Evolutionary conservation across 37 sponge, comb jelly and placozoan genomes (phyloP).

Genomic region (Beroe ovata): DNA sequence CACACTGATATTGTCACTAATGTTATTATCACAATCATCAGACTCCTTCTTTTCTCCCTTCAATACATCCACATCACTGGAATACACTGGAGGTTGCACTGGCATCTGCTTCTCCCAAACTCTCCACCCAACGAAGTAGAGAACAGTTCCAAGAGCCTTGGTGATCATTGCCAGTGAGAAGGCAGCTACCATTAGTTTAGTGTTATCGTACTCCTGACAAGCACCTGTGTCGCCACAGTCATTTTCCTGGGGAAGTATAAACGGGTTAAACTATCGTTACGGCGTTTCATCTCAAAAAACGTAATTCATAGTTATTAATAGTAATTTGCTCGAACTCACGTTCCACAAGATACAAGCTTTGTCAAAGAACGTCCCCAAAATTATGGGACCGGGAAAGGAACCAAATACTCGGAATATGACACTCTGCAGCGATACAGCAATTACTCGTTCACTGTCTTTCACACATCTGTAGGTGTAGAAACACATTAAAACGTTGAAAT

Average conservation of each 20-base stretch:
- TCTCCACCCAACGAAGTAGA: constrained; percentile 55
- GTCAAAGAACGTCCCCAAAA: constrained; percentile 36
- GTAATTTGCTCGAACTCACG: too few relatives aligned
- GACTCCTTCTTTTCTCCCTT: neutral
- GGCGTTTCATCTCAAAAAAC: too few relatives aligned
- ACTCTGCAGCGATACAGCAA: constrained; percentile 25
- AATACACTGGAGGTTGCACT: neutral
- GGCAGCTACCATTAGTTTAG: neutral
- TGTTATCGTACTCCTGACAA: constrained; percentile 61
- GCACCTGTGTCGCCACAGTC: constrained; percentile 51
- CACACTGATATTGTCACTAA: neutral
- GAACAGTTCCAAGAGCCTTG: constrained; percentile 16
- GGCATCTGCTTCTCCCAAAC: neutral
- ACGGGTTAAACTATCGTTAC: too few relatives aligned
- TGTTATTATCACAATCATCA: neutral
- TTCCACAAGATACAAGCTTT: constrained; percentile 61
- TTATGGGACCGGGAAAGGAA: constrained; percentile 48
- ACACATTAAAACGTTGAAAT: neutral
- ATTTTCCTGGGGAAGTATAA: constrained; percentile 19
- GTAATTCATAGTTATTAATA: too few relatives aligned
- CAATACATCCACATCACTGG: neutral
- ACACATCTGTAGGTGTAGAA: constrained; percentile 24
- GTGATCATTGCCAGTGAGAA: constrained; percentile 24
- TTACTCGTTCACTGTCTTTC: constrained; percentile 63
- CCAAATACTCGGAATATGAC: constrained; percentile 43